Base-by-base conservation (phyloP, 2,888 invertebrate genomes). In the Noctua janthe region DNA sequence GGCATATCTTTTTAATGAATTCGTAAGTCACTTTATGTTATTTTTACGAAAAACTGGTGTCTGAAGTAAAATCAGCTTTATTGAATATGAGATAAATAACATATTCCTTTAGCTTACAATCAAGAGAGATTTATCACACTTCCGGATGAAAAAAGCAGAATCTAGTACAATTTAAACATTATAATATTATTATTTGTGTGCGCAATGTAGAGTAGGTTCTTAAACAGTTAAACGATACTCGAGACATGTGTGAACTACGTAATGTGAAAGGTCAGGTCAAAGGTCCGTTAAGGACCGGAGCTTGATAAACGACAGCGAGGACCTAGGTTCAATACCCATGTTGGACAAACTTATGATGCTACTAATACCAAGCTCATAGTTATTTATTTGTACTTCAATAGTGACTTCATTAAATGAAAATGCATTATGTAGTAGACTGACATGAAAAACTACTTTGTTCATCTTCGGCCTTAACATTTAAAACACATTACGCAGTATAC, bases 1-100 rank as follows among this genome's bases (percentile, higher is more conserved):
- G n/a, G 80, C 73, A 80, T 71, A 69, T 59, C 3, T 72, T 56
- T 75, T 72, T 69, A 78, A 69, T 72, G 23, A 54, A 64, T 82
- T 74, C 56, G 35, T 59, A 56, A 83, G 35, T 70, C 35, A 5
- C 20, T 43, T 49, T 43, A 23, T 17, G 4, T 66, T 67, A 71
- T 54, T 73, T 23, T 70, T 62, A 56, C 15, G 6, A 73, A 71
- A 23, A n/a, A 54, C 17, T 10, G 23, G 54, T 43, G 56, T 56
- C 23, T 17, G 15, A 71, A 71, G 20, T 17, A 51, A n/a, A 20
- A 70, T 47, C 62, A 76, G 29, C 23, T 56, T 59, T 69, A 39
- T 47, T 47, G 2, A 15, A 15, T 5, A 43, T 47, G 67, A 7
- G 67, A 15, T 43, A 67, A 64, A 64, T 20, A 20, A 35, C 39